Evolutionary conservation across 2,888 invertebrate genomes (phyloP).

Genomic region (Cryptocephalus moraei): DNA sequence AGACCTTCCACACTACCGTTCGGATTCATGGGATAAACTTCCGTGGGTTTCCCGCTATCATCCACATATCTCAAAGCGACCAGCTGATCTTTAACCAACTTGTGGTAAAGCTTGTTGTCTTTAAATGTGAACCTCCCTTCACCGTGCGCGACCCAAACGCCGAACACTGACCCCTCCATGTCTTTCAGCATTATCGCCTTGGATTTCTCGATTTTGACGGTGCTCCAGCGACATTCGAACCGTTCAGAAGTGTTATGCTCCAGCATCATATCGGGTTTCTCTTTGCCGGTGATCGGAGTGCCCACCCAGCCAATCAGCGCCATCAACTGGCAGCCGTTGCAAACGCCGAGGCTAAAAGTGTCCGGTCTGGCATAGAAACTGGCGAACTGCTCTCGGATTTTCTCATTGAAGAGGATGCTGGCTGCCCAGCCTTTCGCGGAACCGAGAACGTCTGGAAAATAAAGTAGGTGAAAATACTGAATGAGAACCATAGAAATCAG

Average conservation of each 20-base stretch:
- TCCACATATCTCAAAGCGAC: conserved; percentile 77
- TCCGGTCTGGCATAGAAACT: conserved; percentile 62
- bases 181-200: conserved; percentile 76
- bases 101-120: conserved; percentile 39
- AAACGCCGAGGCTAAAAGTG: conserved; percentile 95
- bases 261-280: conserved; percentile 54
- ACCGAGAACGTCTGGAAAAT: conserved; percentile 72
- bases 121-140: conserved; percentile 73
- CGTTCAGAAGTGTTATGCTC: conserved; percentile 84
- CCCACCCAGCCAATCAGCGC: conserved; percentile 87
- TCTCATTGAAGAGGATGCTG: conserved; percentile 70
- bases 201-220: conserved; percentile 49
- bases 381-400: conserved; percentile 65
- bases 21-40: conserved; percentile 87
- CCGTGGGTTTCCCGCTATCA: conserved; percentile 64
- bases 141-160: conserved; percentile 62
- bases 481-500: too few relatives aligned
- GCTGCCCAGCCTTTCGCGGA: conserved; percentile 99
- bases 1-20: conserved; percentile 74
- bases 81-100: conserved; percentile 49
- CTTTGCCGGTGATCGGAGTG: conserved; percentile 28
- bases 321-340: conserved; percentile 97
- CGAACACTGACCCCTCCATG: conserved; percentile 50
- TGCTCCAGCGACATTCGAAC: conserved; percentile 60
- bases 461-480: not conserved